Base-by-base conservation (phyloP, 2,888 invertebrate genomes). In the Chrysopilus asiliformis region DNA sequence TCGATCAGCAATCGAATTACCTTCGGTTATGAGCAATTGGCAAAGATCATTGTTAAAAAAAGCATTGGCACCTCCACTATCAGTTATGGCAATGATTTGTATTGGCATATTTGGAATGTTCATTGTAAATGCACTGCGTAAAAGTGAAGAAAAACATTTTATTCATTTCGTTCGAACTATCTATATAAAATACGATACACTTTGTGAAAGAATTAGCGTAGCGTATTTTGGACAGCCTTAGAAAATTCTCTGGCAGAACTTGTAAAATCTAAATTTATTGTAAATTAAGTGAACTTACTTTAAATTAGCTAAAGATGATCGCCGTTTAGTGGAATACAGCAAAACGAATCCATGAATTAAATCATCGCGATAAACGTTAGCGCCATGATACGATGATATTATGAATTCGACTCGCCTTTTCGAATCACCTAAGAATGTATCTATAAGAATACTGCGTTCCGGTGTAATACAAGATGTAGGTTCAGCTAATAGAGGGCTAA, bases 281-380 rank as follows among this genome's bases (percentile, higher is more conserved):
- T n/a, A n/a, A n/a, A 22, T 22, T 22, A 10, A 8, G 22, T 26
- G 30, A 36, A 66, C 71, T 67, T 65, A 84, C 89, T 82, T 86
- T 42, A 95, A 70, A 27, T 90, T 91, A 4, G 90, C 84, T 47
- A 94, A 71, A 9, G 93, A 94, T 17, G 94, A 93, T 73, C 86
- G 87, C 56, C 94, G 73, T 63, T 91, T 90, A 7, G 91, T 84
- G 0, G 93, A 94, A 62, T 90, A 95, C 41, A 93, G 87, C 45
- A 94, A 73, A 52, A 95, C 87, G 57, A 90, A 91, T 17, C 94
- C 95, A 56, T 95, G 94, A 45, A 90, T 87, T 35, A 93, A 67
- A 57, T 90, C 86, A 60, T 91, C 87, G 48, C 89, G 72, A 60
- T 87, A 89, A 51, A 87, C 84, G 64, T 84, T 84, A 25, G 90